Evolutionary conservation across 2,113 vertebrate species (phyloP).

Genomic region (Vireo altiloquus): DNA sequence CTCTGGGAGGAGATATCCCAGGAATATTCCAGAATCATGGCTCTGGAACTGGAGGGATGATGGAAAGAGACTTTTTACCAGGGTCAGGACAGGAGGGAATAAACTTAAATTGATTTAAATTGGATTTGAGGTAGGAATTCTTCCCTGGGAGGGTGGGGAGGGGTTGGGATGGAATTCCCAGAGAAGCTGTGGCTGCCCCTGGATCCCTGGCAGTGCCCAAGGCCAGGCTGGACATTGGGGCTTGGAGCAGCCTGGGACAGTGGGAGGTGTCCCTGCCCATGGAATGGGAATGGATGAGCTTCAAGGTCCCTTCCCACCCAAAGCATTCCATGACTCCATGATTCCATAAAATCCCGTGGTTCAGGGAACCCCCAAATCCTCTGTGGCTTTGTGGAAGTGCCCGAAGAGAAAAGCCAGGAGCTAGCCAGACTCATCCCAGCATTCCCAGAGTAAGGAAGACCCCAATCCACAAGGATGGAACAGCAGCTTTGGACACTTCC

Average conservation of each 20-base stretch:
- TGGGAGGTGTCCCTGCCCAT: background rate
- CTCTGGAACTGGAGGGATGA: background rate
- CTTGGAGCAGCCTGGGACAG: background rate
- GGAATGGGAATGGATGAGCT: background rate
- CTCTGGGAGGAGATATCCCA: background rate
- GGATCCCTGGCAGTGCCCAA: background rate
- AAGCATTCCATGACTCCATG: background rate
- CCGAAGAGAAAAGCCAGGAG: background rate
- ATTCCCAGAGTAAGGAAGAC: background rate
- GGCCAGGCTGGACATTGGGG: rapidly evolving
- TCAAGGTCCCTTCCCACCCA: background rate
- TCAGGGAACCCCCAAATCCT: background rate
- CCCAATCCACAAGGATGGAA: rapidly evolving
- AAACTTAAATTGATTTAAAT: background rate
- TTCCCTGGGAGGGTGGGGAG: background rate
- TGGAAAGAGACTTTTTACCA: background rate
- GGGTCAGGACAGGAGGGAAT: background rate
- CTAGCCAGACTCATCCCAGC: background rate
- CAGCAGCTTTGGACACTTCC: background rate
- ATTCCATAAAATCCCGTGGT: rapidly evolving
- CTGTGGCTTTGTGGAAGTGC: rapidly evolving
- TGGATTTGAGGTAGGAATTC: background rate
- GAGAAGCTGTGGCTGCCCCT: background rate
- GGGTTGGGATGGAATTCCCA: background rate
- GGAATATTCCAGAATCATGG: background rate